phyloP scores from a whole-genome alignment of 2,888 invertebrate species.

The Apoda limacodes region DNA sequence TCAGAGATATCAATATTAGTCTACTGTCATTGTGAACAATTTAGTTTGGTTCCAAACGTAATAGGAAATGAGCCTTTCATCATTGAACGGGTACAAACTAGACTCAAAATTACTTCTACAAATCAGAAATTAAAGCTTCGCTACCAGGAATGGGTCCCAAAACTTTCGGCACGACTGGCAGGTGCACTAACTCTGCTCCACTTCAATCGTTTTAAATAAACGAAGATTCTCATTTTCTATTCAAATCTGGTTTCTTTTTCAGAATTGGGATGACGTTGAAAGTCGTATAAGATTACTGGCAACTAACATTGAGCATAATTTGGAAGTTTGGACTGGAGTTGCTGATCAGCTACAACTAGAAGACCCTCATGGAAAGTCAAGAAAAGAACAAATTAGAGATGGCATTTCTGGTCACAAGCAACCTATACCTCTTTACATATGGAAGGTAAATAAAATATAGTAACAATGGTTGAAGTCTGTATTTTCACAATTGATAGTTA shows the following conservation, averaged over 20 bases:
- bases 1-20: no score
- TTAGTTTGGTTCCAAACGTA: no score
- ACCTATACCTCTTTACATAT: conserved; percentile 29
- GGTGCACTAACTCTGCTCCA: no score
- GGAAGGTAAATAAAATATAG: conserved; percentile 33
- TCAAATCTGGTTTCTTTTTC: conserved; percentile 4
- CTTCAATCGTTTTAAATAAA: no score
- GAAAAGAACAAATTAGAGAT: background rate
- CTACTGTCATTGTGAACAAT: no score
- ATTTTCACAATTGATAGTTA: background rate
- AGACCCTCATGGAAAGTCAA: background rate
- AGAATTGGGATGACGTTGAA: conserved; percentile 44
- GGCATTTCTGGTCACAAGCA: conserved; percentile 7
- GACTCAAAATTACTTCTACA: no score
- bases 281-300: conserved; percentile 27
- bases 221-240: no score
- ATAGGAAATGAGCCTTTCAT: no score
- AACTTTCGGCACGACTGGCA: no score
- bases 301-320: conserved; percentile 15
- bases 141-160: no score
- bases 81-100: no score
- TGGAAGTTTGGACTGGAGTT: conserved; percentile 32
- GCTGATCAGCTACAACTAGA: conserved; percentile 16
- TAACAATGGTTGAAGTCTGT: background rate
- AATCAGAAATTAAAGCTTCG: no score